Base-by-base conservation (phyloP, 1,140 invertebrate genomes). In the Drosophila persimilis region DNA sequence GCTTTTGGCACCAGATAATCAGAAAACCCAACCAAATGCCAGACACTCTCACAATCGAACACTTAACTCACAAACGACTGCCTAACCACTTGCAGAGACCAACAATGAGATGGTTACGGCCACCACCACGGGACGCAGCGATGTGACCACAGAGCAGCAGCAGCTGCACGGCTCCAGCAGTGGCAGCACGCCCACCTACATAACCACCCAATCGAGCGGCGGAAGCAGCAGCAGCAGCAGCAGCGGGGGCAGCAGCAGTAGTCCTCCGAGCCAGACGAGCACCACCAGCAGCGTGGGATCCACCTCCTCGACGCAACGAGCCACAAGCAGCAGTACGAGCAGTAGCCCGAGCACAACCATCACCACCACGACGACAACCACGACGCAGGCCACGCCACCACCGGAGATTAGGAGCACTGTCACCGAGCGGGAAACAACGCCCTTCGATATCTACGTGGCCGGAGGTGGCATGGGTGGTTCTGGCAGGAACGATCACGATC, bases 111-210 rank as follows among this genome's bases (percentile, higher is more conserved):
- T 88, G 84, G 83, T 78, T 31, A 88, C 83, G 35, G 67, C 76
- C 24, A 83, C 83, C 9, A 90, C 89, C 3, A 90, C 89, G 4
- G 89, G 89, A 46, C 89, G 85, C 75, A 88, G 71, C 51, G 83
- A 88, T 53, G 24, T 83, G 45, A 77, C 80, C 54, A 90, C 89
- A 17, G 85, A 90, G 50, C 86, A 90, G 53, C 88, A 89, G 47
- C 81, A 74, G 20, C 74, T 75, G 60, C 56, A 73, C 61, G 78
- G 51, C 48, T 57, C 47, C 22, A 26, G 56, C 26, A 71, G 58
- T 22, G 51, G 83, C 45, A 88, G 70, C 65, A 86, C 77, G 41
- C 43, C 71, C n/a, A 61, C 51, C 22, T 88, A 86, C 22, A 48
- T 76, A 51, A 85, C 81, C 26, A 85, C 81, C 2, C 65, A 78